Evolutionary conservation across 2,888 invertebrate genomes (phyloP).

Genomic region (Mythimna loreyi): DNA sequence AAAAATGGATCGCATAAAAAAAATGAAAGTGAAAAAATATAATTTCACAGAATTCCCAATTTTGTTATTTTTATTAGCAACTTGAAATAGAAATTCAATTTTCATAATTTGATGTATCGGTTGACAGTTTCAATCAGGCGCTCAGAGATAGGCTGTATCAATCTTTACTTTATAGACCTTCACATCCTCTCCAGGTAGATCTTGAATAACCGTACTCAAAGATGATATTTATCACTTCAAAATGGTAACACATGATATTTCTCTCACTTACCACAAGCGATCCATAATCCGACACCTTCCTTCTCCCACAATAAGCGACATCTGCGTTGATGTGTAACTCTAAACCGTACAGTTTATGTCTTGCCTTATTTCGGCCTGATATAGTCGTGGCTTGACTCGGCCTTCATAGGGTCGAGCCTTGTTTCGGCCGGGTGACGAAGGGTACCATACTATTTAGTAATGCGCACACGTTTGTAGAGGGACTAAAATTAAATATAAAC

Average conservation of each 20-base stretch:
- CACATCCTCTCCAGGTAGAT: not conserved
- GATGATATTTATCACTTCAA: constrained; percentile 6
- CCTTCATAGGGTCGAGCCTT: constrained; percentile 30
- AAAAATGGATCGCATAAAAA: too few relatives aligned
- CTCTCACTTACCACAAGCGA: constrained; percentile 5
- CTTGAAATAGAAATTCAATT: too few relatives aligned
- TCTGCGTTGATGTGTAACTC: constrained; percentile 46
- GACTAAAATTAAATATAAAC: constrained; percentile 8
- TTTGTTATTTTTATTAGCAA: too few relatives aligned
- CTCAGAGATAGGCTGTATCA: too few relatives aligned
- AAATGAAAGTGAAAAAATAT: too few relatives aligned
- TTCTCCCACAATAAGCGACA: constrained; percentile 13
- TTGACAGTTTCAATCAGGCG: not conserved
- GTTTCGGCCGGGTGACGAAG: constrained; percentile 23
- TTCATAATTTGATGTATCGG: too few relatives aligned
- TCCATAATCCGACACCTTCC: constrained; percentile 15
- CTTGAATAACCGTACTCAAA: not conserved
- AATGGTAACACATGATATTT: constrained; percentile 5
- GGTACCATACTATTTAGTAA: constrained; percentile 37
- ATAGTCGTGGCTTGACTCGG: constrained; percentile 17
- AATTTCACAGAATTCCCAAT: too few relatives aligned
- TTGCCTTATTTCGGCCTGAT: constrained; percentile 15
- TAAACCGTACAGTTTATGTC: constrained; percentile 27
- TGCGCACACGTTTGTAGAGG: constrained; percentile 33
- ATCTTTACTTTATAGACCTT: not conserved